Evolutionary conservation across 2,888 invertebrate species (phyloP).

Genomic region (Nomada ruficornis): DNA sequence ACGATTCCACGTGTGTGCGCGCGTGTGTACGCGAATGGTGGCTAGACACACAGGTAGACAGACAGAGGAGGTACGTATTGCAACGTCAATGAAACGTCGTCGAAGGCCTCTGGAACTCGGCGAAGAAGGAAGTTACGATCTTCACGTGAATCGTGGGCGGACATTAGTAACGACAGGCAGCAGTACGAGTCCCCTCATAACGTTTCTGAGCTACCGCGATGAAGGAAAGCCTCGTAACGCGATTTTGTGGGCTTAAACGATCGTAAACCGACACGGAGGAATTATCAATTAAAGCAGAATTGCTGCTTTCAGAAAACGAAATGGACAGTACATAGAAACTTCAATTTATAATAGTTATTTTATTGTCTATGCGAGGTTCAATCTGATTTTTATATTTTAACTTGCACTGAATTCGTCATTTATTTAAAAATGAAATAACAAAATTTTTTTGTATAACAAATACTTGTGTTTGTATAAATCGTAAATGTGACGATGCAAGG

Average conservation of each 20-base stretch:
- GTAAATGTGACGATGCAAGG: too few relatives aligned
- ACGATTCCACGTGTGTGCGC: neutral
- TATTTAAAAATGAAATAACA: too few relatives aligned
- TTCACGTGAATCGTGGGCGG: constrained; percentile 57
- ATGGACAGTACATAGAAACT: neutral
- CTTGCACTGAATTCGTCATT: too few relatives aligned
- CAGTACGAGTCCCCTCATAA: constrained; percentile 15
- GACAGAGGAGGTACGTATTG: constrained; percentile 8
- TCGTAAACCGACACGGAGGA: constrained; percentile 37
- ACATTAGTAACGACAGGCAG: constrained; percentile 64
- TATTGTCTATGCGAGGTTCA: too few relatives aligned
- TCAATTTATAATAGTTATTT: neutral
- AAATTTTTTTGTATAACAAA: too few relatives aligned
- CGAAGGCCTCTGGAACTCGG: constrained; percentile 46
- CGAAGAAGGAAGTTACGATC: constrained; percentile 60
- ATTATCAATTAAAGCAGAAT: constrained; percentile 31
- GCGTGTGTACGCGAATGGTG: constrained; percentile 10
- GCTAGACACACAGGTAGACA: constrained; percentile 18
- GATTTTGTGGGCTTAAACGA: constrained; percentile 11
- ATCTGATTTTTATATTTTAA: too few relatives aligned
- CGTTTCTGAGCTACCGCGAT: constrained; percentile 47
- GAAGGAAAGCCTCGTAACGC: constrained; percentile 26
- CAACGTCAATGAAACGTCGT: constrained; percentile 56
- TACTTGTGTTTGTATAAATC: too few relatives aligned
- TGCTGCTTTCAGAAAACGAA: neutral